Evolutionary conservation across 2,113 vertebrate species (phyloP).

Genomic region (Gallinago media): DNA sequence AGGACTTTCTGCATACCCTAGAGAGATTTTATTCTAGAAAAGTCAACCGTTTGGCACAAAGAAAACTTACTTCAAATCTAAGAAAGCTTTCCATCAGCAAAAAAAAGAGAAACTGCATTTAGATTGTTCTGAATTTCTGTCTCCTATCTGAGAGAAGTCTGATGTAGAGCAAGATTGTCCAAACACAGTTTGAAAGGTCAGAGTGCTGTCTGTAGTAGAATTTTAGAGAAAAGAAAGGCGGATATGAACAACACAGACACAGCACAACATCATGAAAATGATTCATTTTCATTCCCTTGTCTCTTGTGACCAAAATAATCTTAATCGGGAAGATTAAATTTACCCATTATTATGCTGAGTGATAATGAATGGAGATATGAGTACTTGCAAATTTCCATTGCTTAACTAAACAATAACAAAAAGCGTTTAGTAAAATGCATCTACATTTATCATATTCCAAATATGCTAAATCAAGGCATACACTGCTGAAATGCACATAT

Average conservation of each 20-base stretch:
- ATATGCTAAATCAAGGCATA: background rate
- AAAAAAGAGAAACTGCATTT: constrained; percentile 70
- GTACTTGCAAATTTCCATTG: background rate
- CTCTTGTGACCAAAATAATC: constrained; percentile 24
- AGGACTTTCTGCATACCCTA: constrained; percentile 73
- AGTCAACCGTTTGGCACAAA: constrained; percentile 78
- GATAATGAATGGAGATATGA: background rate
- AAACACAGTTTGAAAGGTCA: constrained; percentile 49
- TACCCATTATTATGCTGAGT: constrained; percentile 8
- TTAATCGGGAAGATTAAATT: constrained; percentile 48
- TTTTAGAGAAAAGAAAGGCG: constrained; percentile 54
- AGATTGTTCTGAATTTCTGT: constrained; percentile 63
- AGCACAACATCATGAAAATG: constrained; percentile 10
- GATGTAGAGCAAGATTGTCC: constrained; percentile 39
- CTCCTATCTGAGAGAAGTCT: constrained; percentile 56
- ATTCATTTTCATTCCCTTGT: constrained; percentile 27
- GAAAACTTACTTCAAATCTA: constrained; percentile 64
- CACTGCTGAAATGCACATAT: background rate
- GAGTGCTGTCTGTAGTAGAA: constrained; percentile 29
- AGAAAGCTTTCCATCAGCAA: constrained; percentile 66
- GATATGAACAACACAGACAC: background rate
- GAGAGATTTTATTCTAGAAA: constrained; percentile 79
- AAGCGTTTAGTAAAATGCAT: background rate
- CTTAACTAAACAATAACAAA: background rate
- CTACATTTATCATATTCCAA: background rate